A percentile compares a stretch with the other conserved stretches of the same genome.
Evolutionary conservation across 2,113 vertebrate species (phyloP).

Genomic region (Hippolais icterina): DNA sequence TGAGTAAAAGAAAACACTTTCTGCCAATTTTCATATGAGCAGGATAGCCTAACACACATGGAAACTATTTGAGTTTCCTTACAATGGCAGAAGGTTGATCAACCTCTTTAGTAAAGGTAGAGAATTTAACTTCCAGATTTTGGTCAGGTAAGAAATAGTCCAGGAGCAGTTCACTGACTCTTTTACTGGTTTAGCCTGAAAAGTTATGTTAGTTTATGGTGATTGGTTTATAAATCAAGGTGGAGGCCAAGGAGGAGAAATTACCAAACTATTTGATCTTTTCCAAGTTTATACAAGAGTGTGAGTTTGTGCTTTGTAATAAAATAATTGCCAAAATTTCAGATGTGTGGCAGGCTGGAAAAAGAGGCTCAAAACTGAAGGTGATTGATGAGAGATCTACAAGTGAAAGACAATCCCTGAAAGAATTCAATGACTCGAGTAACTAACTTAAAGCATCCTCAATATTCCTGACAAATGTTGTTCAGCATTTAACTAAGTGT

Average conservation of each 20-base stretch:
- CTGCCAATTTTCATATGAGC: neutral
- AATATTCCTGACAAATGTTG: neutral
- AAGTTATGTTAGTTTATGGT: neutral
- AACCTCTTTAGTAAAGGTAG: neutral
- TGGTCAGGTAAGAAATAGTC: neutral
- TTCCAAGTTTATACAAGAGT: neutral
- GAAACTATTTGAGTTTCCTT: neutral
- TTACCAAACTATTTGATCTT: neutral
- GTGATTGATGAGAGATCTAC: neutral
- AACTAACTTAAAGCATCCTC: neutral
- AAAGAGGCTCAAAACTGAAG: neutral
- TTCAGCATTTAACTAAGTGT: neutral
- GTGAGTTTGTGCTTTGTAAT: neutral
- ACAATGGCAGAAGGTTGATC: neutral
- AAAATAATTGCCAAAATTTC: neutral
- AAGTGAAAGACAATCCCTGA: neutral
- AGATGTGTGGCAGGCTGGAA: neutral
- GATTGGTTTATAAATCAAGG: neutral
- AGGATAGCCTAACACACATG: neutral
- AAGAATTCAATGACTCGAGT: neutral
- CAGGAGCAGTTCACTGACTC: neutral
- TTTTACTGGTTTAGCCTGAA: neutral
- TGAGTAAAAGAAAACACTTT: neutral
- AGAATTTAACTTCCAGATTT: neutral
- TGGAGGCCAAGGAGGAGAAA: neutral